phyloP scores from a whole-genome alignment of 2,113 vertebrate genomes.

The Cyphomyrus plagiostoma region DNA sequence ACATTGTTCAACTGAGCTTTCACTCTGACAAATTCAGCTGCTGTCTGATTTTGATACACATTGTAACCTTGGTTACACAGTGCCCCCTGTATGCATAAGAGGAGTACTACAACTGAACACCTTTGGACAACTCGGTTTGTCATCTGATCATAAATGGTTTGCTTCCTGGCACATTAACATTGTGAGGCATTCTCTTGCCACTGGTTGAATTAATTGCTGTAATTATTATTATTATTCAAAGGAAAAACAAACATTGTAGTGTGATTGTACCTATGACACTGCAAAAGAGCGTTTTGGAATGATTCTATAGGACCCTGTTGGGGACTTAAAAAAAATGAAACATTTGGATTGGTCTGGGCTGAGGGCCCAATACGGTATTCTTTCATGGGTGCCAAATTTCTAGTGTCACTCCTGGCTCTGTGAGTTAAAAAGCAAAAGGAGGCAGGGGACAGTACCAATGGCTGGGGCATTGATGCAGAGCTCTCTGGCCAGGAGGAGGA shows the following conservation, averaged over 20 bases:
- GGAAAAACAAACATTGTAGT: not conserved
- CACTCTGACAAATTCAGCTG: not conserved
- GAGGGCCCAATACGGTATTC: not conserved
- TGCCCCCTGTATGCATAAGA: slow-evolving; percentile 39
- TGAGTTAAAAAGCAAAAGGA: not conserved
- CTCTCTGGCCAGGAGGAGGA: slow-evolving; percentile 83
- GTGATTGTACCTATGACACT: not conserved
- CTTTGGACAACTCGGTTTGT: not conserved
- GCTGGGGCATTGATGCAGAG: slow-evolving; percentile 95
- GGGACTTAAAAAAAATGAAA: not conserved
- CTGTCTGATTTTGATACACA: slow-evolving; percentile 6
- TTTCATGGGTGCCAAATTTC: not conserved
- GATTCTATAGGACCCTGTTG: not conserved
- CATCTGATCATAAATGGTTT: not conserved
- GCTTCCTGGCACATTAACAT: not conserved
- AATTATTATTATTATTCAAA: not conserved
- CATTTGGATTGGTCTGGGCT: not conserved
- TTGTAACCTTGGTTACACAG: slow-evolving; percentile 27
- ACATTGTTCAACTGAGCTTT: not conserved
- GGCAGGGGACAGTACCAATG: slow-evolving; percentile 70
- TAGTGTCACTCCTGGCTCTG: not conserved
- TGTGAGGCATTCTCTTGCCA: not conserved
- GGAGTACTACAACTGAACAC: slow-evolving; percentile 30
- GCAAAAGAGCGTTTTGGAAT: not conserved
- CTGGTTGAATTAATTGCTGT: not conserved